Base-by-base conservation (phyloP, 2,797 vertebrate genomes). In the Discoglossus pictus region DNA sequence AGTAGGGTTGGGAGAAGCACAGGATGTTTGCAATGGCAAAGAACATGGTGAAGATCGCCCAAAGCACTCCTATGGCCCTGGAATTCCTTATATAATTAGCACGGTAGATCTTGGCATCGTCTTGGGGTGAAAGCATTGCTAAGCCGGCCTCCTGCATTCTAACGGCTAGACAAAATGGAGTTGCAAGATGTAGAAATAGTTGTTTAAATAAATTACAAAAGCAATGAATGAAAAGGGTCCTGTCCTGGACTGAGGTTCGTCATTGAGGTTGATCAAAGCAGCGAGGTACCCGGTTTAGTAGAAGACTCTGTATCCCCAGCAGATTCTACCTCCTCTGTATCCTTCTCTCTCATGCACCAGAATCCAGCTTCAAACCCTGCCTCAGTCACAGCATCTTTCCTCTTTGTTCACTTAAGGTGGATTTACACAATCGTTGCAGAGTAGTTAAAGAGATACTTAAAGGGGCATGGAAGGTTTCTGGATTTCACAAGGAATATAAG, bases 1-100 rank as follows among this genome's bases (percentile, higher is more conserved):
- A 98, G 82, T 98, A 98, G 39, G 95, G 95, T 89, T 98, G 95
- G 61, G 94, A 94, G 87, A 98, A 97, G 80, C 93, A 93, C 80
- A 92, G 94, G 84, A 98, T 93, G 86, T 95, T 97, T 42, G 98
- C 92, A 70, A 98, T 96, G 48, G 93, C 95, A 80, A 98, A 98
- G 81, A 93, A 91, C 81, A 98, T 93, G 73, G 95, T 98, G 90
- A 98, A 97, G 78, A 98, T 96, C 87, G 94, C 93, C 95, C 95
- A 98, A 43, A 98, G 81, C 73, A 98, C 92, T 76, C 96, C 96
- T 83, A 98, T 98, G 70, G 93, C 92, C 70, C 94, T 86, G 55
- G 95, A 97, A 92, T 98, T 98, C 77, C 93, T 87, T 78, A 98
- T 93, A 84, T 98, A 97, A 83, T 96, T 97, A 78, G 91, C 93